Evolutionary conservation across 2,888 invertebrate genomes (phyloP), one percentile per base, ranked within the genome.

Genomic region (Callyntrura guangdongensis): DNA sequence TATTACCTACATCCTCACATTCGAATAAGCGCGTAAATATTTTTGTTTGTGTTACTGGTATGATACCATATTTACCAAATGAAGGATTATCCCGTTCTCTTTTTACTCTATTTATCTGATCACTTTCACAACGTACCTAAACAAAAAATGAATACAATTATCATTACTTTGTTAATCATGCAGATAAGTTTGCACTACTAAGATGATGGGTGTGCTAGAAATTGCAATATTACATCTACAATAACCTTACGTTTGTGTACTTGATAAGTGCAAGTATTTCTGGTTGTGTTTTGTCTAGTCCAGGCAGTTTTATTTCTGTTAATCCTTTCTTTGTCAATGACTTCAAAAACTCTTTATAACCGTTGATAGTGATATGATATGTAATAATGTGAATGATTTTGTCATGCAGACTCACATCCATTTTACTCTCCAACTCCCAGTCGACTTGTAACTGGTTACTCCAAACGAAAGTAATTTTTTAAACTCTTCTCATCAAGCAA

Each of bases 401-500:
- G 61, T 81, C 79, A 11, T 86, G 72, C 9, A 86, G 74, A 72
- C 14, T 82, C 64, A 82, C 0, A 4, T 90, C 90, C 14, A 81
- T 17, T 25, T 56, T 17, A 5, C 20, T 22, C n/a, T 22, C 64
- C 17, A 36, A 4, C 49, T 79, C 69, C 88, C 81, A 87, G 0
- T 86, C 86, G 0, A 11, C 17, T 53, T 86, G 67, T 36, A 90
- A 17, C 12, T 61, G 27, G 20, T n/a, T 27, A 25, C 36, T 61
- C 90, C 90, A 90, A n/a, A 4, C 72, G 74, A n/a, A 47, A 25
- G n/a, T 90, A 90, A 9, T 36, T 53, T 59, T 69, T 82, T n/a
- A 56, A 74, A 22, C 86, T 90, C 56, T 86, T 82, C 0, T 86
- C 82, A 49, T 90, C 90, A 0, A 86, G n/a, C 81, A 81, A 86